Conservation (phyloP, 2,113 vertebrate genomes). For the Callithrix jacchus region DNA sequence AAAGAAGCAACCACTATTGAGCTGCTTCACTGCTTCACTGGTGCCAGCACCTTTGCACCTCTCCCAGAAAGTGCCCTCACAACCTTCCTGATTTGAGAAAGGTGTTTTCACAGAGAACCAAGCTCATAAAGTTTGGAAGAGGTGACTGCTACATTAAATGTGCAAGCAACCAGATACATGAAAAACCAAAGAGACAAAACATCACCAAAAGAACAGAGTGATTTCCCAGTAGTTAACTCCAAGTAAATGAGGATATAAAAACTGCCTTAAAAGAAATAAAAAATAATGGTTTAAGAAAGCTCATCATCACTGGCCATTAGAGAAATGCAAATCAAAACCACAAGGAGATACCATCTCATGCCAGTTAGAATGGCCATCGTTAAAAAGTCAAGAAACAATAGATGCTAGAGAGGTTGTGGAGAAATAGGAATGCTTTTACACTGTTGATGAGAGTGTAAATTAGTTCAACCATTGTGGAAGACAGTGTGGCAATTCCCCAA, state of each 20-base stretch:
- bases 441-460: no score
- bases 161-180: background rate
- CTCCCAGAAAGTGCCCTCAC: rapidly evolving
- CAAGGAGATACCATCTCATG: no score
- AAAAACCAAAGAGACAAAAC: background rate
- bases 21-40: background rate
- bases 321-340: no score
- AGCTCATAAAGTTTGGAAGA: background rate
- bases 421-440: no score
- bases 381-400: no score
- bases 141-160: background rate
- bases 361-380: no score
- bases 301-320: no score
- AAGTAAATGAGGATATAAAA: background rate
- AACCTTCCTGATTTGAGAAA: background rate
- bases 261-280: background rate
- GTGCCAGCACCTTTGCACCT: background rate
- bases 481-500: no score
- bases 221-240: background rate
- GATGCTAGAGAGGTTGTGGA: no score
- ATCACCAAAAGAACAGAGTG: background rate
- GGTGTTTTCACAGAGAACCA: background rate
- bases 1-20: background rate
- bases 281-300: background rate
- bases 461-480: no score